Evolutionary conservation across 1,140 invertebrate species (phyloP).

Genomic region (Hestina assimilis): DNA sequence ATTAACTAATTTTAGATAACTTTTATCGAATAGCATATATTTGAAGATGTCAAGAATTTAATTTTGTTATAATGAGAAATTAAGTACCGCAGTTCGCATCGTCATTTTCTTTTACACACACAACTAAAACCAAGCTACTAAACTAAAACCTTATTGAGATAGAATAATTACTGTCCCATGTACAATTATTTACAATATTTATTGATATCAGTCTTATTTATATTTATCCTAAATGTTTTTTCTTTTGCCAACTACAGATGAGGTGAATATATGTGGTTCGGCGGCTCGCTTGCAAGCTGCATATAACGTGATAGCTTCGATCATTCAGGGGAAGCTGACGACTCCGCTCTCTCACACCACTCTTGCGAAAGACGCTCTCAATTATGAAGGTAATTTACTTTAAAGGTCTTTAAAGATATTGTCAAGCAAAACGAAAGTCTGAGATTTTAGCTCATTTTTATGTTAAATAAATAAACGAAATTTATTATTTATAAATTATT

Average conservation of each 20-base stretch:
- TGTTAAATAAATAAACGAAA: too few relatives aligned
- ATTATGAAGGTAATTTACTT: slow-evolving; percentile 46
- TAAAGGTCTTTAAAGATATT: not conserved
- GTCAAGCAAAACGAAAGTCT: not conserved
- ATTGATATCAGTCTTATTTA: not conserved
- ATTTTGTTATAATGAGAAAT: too few relatives aligned
- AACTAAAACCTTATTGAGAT: too few relatives aligned
- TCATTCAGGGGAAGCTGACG: slow-evolving; percentile 25
- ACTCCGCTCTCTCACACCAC: slow-evolving; percentile 32
- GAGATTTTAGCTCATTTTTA: too few relatives aligned
- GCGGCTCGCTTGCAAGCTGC: slow-evolving; percentile 45
- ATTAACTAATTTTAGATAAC: too few relatives aligned
- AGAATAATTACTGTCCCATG: too few relatives aligned
- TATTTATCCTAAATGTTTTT: not conserved
- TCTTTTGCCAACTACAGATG: slow-evolving; percentile 32
- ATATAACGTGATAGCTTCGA: slow-evolving; percentile 30
- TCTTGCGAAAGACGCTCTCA: slow-evolving; percentile 42
- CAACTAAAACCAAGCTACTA: too few relatives aligned
- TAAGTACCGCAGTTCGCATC: too few relatives aligned
- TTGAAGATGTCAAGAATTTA: too few relatives aligned
- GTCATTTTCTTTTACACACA: too few relatives aligned
- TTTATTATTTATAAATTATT: not conserved
- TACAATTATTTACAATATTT: too few relatives aligned
- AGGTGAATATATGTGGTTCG: slow-evolving; percentile 51
- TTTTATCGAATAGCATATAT: too few relatives aligned